Conservation (phyloP, 2,113 vertebrate species). For the Siniperca knerii region DNA sequence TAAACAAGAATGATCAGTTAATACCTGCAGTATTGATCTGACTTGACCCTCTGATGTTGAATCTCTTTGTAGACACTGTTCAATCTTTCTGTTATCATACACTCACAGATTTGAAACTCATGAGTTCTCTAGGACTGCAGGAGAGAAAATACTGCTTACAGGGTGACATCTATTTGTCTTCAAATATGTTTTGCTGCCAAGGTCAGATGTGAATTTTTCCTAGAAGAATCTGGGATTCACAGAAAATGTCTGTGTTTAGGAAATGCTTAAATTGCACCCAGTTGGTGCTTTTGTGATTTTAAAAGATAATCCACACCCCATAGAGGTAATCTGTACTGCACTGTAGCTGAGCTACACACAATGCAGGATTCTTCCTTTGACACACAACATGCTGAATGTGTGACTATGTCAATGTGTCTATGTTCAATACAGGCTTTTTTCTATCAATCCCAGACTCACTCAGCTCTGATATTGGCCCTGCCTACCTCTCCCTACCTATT, state of each 20-base stretch:
- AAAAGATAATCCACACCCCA: slow-evolving; percentile 37
- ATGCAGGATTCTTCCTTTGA: slow-evolving; percentile 54
- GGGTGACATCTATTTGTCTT: slow-evolving; percentile 43
- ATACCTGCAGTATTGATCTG: slow-evolving; percentile 69
- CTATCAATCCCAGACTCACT: slow-evolving; percentile 36
- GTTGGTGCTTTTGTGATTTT: slow-evolving; percentile 50
- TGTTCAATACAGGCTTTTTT: slow-evolving; percentile 50
- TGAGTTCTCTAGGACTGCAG: slow-evolving; percentile 16
- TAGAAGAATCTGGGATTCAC: slow-evolving; percentile 11
- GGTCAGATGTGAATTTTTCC: slow-evolving; percentile 45
- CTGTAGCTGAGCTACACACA: slow-evolving; percentile 65
- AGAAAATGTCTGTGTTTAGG: slow-evolving; percentile 22
- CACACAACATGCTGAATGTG: slow-evolving; percentile 65
- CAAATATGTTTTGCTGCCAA: slow-evolving; percentile 40
- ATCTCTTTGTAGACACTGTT: slow-evolving; percentile 54
- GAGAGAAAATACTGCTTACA: slow-evolving; percentile 3
- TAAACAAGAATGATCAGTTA: slow-evolving; percentile 73
- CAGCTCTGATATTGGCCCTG: slow-evolving; percentile 49
- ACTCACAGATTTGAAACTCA: slow-evolving; percentile 49
- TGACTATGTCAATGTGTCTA: slow-evolving; percentile 21
- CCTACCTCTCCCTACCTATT: slow-evolving; percentile 40
- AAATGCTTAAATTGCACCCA: slow-evolving; percentile 45
- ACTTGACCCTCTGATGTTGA: slow-evolving; percentile 63
- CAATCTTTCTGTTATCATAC: slow-evolving; percentile 70
- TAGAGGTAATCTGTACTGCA: slow-evolving; percentile 39